Evolutionary conservation across 2,113 vertebrate species (phyloP).

Genomic region (Colaptes auratus): DNA sequence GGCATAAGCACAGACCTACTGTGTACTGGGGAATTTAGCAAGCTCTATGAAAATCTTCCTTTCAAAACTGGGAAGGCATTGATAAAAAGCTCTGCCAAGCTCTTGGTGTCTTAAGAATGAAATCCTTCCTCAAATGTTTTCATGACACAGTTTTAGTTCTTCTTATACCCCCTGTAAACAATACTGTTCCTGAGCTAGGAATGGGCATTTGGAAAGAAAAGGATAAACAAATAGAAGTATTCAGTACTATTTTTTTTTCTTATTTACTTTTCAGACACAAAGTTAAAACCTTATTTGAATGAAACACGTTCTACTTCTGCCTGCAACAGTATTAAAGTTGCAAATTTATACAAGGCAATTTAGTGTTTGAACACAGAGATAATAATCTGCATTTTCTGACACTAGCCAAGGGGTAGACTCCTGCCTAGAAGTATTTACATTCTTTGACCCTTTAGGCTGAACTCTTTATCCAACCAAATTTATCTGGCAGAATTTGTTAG

Average conservation of each 20-base stretch:
- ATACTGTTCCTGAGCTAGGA: neutral
- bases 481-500: constrained; percentile 22
- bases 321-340: neutral
- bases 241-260: neutral
- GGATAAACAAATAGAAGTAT: constrained; percentile 16
- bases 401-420: constrained; percentile 10
- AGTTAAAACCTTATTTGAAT: constrained; percentile 45
- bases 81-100: neutral
- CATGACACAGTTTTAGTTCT: constrained; percentile 7
- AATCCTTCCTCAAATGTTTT: neutral
- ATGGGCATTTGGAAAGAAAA: constrained; percentile 12
- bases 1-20: neutral
- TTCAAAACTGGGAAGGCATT: neutral
- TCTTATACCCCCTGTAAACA: neutral
- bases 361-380: neutral
- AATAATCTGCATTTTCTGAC: constrained; percentile 25
- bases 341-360: constrained; percentile 43
- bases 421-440: constrained; percentile 30
- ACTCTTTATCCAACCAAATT: neutral
- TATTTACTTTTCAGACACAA: neutral
- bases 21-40: neutral
- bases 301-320: constrained; percentile 23
- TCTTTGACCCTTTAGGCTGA: constrained; percentile 42
- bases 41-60: neutral
- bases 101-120: neutral